Conservation (phyloP, 2,113 vertebrate species). For the Capra hircus region DNA sequence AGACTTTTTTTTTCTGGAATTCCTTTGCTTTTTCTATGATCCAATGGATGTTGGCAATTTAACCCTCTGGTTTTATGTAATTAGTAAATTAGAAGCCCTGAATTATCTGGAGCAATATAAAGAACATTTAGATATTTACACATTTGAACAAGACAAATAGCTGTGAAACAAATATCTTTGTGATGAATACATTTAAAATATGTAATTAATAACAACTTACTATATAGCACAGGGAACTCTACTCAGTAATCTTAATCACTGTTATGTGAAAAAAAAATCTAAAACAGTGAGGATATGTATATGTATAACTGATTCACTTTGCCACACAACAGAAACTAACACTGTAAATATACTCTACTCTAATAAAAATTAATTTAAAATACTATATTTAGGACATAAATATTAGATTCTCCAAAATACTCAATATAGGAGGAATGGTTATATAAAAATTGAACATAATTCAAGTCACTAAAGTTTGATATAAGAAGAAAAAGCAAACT, state of each 20-base stretch:
- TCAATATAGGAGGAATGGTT: background rate
- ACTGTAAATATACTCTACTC: background rate
- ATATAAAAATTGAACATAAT: background rate
- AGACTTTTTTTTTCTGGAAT: background rate
- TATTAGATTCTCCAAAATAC: background rate
- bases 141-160: background rate
- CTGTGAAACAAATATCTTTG: background rate
- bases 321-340: background rate
- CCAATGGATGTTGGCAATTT: background rate
- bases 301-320: background rate
- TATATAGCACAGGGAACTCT: background rate
- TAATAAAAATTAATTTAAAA: background rate
- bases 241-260: background rate
- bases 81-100: background rate
- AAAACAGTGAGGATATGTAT: background rate
- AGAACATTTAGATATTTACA: background rate
- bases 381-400: background rate
- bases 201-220: background rate
- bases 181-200: background rate
- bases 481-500: background rate
- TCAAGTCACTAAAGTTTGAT: background rate
- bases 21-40: background rate
- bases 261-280: background rate
- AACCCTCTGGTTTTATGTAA: background rate
- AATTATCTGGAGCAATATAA: background rate